Conservation (phyloP, 1,140 invertebrate species). For the Macrotrachela quadricornifera region DNA sequence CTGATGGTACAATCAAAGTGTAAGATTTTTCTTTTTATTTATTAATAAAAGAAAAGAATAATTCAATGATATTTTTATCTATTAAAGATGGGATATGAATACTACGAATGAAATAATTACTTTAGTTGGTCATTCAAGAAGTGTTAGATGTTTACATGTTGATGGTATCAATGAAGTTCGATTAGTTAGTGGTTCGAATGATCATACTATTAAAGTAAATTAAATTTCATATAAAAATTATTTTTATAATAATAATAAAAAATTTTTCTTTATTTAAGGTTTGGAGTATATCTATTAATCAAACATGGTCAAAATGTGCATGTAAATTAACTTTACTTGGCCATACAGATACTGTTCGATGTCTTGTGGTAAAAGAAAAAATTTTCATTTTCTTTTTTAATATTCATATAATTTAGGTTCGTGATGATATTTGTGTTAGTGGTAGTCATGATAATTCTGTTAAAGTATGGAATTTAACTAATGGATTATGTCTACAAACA, state of each 20-base stretch:
- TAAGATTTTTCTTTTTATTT: conserved; percentile 21
- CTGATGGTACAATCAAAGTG: conserved; percentile 12
- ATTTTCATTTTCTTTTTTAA: too few relatives aligned
- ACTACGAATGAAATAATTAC: conserved; percentile 36
- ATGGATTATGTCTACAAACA: neutral
- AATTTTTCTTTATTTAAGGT: conserved; percentile 20
- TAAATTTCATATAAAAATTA: neutral
- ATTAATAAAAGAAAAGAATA: too few relatives aligned
- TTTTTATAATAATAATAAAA: neutral
- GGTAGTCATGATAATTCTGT: too few relatives aligned
- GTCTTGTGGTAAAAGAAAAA: too few relatives aligned
- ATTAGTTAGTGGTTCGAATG: conserved; percentile 34
- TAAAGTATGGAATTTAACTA: too few relatives aligned
- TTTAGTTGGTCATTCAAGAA: conserved; percentile 35
- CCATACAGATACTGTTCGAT: conserved; percentile 33
- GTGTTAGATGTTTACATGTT: conserved; percentile 35
- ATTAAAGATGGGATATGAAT: conserved; percentile 23
- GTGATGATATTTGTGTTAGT: too few relatives aligned
- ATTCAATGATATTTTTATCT: too few relatives aligned
- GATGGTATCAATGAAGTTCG: conserved; percentile 24
- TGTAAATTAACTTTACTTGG: conserved; percentile 38
- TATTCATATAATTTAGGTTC: too few relatives aligned
- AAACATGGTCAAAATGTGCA: conserved; percentile 36
- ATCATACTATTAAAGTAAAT: conserved; percentile 33
- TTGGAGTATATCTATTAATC: conserved; percentile 35